A percentile compares a stretch with the other conserved stretches of the same genome.
Evolutionary conservation across 2,113 vertebrate species (phyloP).

Genomic region (Paradoxurus hermaphroditus): DNA sequence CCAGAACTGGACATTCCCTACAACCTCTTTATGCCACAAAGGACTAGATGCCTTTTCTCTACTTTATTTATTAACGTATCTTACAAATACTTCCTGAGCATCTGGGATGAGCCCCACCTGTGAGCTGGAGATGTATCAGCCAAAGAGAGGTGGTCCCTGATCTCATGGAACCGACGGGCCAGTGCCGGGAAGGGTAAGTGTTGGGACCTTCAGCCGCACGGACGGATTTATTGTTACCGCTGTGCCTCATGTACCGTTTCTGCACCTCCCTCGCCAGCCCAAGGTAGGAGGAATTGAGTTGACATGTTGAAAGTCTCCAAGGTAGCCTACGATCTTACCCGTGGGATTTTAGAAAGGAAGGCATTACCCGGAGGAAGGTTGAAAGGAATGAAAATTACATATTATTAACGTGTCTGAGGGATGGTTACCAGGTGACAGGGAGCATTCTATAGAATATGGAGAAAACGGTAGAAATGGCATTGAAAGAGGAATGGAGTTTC

Average conservation of each 20-base stretch:
- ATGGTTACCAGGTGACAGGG: not conserved
- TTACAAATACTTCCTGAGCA: not conserved
- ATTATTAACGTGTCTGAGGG: not conserved
- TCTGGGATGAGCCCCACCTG: not conserved
- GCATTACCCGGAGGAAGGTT: not conserved
- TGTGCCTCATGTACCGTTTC: not conserved
- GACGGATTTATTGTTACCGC: not conserved
- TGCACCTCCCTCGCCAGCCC: not conserved
- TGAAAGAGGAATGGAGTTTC: not conserved
- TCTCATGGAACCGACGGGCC: not conserved
- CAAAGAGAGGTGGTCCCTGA: not conserved
- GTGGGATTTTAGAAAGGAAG: not conserved
- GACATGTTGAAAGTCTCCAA: accelerated
- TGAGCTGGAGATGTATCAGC: not conserved
- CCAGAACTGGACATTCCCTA: not conserved
- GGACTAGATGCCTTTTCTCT: not conserved
- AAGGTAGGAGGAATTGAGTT: not conserved
- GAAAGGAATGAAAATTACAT: not conserved
- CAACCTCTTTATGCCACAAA: not conserved
- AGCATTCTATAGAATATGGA: not conserved
- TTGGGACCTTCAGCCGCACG: not conserved
- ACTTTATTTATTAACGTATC: not conserved
- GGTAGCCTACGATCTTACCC: not conserved
- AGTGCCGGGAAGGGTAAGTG: not conserved
- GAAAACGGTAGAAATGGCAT: not conserved